Conservation (phyloP, 2,888 invertebrate genomes). For the Artemia sinica region DNA sequence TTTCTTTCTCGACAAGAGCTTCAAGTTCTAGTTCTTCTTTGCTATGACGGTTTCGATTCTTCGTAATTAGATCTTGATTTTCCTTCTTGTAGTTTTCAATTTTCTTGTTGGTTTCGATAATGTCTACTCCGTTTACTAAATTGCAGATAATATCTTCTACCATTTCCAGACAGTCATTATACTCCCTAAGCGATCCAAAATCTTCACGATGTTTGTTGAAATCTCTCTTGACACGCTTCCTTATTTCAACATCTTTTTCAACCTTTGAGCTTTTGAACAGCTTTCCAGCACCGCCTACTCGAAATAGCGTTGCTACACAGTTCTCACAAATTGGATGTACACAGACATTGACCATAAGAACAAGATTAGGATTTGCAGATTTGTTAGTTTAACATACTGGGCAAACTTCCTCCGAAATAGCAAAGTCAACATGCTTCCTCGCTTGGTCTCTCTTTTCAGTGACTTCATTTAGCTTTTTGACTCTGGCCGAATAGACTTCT, state of each 20-base stretch:
- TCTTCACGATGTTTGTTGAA: conserved; percentile 92
- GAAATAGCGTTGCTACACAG: conserved; percentile 87
- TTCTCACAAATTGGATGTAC: conserved; percentile 94
- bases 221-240: conserved; percentile 68
- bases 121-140: conserved; percentile 70
- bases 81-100: conserved; percentile 81
- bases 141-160: conserved; percentile 81
- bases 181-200: conserved; percentile 61
- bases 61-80: conserved; percentile 64
- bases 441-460: conserved; percentile 57
- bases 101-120: conserved; percentile 67
- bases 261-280: conserved; percentile 88
- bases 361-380: conserved; percentile 86
- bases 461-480: conserved; percentile 59
- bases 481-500: conserved; percentile 50
- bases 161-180: conserved; percentile 90
- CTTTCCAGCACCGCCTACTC: conserved; percentile 43
- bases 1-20: conserved; percentile 60
- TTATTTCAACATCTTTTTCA: conserved; percentile 91
- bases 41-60: conserved; percentile 42
- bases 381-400: conserved; percentile 92
- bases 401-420: conserved; percentile 68
- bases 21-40: conserved; percentile 72
- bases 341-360: conserved; percentile 94
- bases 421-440: conserved; percentile 37